Conservation (phyloP, 2,113 vertebrate genomes). For the Ctenomys sociabilis region DNA sequence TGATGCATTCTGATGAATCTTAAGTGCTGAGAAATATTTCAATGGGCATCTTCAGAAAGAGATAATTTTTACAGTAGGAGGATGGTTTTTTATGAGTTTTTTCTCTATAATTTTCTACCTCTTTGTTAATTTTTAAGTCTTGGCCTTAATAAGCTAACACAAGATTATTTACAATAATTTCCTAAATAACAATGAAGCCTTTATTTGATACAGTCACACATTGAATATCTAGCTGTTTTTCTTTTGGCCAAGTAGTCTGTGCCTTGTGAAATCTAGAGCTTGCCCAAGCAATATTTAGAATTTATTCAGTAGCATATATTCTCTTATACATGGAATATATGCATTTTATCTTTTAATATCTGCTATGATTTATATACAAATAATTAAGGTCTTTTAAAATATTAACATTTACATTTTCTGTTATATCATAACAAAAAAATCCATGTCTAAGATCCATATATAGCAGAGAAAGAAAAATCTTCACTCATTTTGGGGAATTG, state of each 20-base stretch:
- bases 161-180: background rate
- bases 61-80: conserved; percentile 35
- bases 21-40: conserved; percentile 70
- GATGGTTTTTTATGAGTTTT: conserved; percentile 24
- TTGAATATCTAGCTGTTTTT: background rate
- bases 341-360: background rate
- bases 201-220: background rate
- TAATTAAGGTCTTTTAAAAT: background rate
- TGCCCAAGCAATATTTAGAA: background rate
- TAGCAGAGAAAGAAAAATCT: background rate
- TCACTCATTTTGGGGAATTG: background rate
- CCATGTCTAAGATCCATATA: background rate
- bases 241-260: background rate
- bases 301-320: background rate
- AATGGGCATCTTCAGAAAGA: background rate
- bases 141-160: background rate
- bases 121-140: background rate
- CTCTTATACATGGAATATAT: background rate
- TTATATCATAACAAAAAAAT: background rate
- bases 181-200: background rate
- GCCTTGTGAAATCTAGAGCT: background rate
- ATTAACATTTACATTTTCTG: background rate
- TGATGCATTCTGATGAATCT: conserved; percentile 61
- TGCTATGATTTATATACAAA: conserved; percentile 19
- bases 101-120: background rate